Evolutionary conservation across 2,113 vertebrate genomes (phyloP), one percentile per base, ranked within the genome.

Genomic region (Nannospalax galili): DNA sequence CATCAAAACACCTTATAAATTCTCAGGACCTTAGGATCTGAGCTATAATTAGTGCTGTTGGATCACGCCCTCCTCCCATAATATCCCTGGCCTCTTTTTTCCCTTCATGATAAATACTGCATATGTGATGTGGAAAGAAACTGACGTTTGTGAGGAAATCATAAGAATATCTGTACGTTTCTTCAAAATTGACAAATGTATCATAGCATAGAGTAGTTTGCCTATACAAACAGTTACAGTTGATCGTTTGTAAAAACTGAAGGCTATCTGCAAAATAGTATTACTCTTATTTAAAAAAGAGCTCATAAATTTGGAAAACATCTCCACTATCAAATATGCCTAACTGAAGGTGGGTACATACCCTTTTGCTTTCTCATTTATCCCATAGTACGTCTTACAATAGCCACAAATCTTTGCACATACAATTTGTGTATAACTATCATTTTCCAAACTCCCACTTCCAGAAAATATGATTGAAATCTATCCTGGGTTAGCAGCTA

Each of bases 151-250:
- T 0, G 32, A 2, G 4, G 20, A 75, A 48, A 35, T 24, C 28
- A 88, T 70, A 85, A 58, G 60, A 0, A 40, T 42, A 28, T 24
- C 37, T 48, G 1, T 69, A 42, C 67, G n/a, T 75, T 82, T 95
- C 40, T 82, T 91, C 79, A 62, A 35, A 70, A 87, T 77, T 74
- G 7, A 80, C 42, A 88, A 40, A 85, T 91, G 56, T 94, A 77
- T 16, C 24, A 88, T 48, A 62, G 1, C 37, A 52, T 5, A 85
- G 17, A 62, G 16, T 2, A 65, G 40, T 60, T 91, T 81, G 20
- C 24, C 32, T 85, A 72, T 67, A 37, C 1, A 77, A 30, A 15
- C 1, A 91, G 9, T 37, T 2, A 75, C 42, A 73, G 9, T 64
- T 30, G 12, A 15, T 52, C 28, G 7, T 37, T 78, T 88, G 58